Percentiles rank a stretch among this genome's conserved stretches.
Conservation (phyloP, 37 sponge, comb jelly and placozoan genomes). For the Halichondria panicea region DNA sequence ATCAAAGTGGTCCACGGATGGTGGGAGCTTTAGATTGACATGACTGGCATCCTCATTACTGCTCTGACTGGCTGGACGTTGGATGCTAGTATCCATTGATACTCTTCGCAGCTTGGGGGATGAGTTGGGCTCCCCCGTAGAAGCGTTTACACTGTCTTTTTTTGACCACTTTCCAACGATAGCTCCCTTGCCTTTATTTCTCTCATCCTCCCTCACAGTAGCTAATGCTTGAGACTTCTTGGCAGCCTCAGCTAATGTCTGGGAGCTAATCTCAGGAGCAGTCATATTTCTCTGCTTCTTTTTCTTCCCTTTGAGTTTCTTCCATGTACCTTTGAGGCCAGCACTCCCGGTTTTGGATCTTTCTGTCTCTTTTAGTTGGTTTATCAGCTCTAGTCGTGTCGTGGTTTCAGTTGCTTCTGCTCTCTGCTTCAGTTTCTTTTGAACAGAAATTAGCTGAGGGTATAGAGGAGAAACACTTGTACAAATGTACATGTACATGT, state of each 20-base stretch:
- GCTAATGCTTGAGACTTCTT: background rate
- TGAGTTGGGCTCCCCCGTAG: constrained; percentile 1
- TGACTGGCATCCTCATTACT: too few relatives aligned
- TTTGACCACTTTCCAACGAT: constrained; percentile 17
- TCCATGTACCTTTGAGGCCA: constrained; percentile 34
- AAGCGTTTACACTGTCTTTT: constrained; percentile 3
- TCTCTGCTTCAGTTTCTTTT: constrained; percentile 49
- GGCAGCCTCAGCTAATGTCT: background rate
- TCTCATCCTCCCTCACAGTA: constrained; percentile 11
- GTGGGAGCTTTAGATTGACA: background rate
- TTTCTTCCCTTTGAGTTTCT: constrained; percentile 64
- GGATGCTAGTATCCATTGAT: too few relatives aligned
- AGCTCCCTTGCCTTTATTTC: background rate
- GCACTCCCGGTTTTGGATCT: constrained; percentile 9
- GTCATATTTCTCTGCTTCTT: constrained; percentile 55
- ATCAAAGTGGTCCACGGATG: background rate
- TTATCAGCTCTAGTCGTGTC: constrained; percentile 42
- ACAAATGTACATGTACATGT: background rate
- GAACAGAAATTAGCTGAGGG: constrained; percentile 41
- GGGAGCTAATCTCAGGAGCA: constrained; percentile 34
- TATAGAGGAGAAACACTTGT: background rate
- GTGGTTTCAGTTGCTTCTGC: constrained; percentile 31
- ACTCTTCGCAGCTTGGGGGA: too few relatives aligned
- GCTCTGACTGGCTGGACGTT: too few relatives aligned
- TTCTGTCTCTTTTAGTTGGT: constrained; percentile 5